These are phyloP conservation scores for Bombyx mandarina DNA, from an alignment of 1,140 invertebrate species.

Conservation along the genomic window DNA sequence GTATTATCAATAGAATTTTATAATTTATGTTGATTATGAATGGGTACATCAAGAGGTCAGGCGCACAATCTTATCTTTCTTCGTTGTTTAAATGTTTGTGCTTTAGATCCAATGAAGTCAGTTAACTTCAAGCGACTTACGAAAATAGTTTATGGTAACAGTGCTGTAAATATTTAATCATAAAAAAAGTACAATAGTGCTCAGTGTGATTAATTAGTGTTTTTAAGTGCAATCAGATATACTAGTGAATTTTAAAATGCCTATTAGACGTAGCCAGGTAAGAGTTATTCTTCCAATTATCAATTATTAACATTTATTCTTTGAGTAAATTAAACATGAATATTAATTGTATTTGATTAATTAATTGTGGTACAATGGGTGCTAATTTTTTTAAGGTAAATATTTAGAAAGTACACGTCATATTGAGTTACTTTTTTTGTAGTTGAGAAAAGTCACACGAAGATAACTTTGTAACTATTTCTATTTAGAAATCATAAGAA, in stretches of 20 bases:
- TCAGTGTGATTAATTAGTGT: slow-evolving; percentile 12
- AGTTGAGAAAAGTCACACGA: no score
- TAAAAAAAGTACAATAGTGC: slow-evolving; percentile 1
- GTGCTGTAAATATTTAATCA: slow-evolving; percentile 3
- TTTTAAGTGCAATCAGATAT: slow-evolving; percentile 18
- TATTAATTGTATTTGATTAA: no score
- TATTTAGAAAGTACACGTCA: no score
- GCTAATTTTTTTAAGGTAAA: no score
- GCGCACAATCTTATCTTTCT: slow-evolving; percentile 58
- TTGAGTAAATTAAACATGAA: no score
- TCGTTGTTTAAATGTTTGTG: slow-evolving; percentile 65
- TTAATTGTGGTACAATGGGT: no score
- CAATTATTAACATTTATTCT: neutral
- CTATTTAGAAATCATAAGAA: no score
- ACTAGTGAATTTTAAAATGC: slow-evolving; percentile 38
- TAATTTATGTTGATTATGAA: slow-evolving; percentile 60
- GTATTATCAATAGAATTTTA: slow-evolving; percentile 48
- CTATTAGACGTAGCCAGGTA: slow-evolving; percentile 58
- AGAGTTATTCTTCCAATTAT: neutral
- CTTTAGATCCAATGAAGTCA: slow-evolving; percentile 53
- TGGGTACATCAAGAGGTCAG: slow-evolving; percentile 55
- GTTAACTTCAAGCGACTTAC: slow-evolving; percentile 14
- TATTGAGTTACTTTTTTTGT: no score
- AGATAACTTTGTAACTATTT: no score
- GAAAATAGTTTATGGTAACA: slow-evolving; percentile 5